phyloP scores from a whole-genome alignment of 2,888 invertebrate species.

The Scrobipalpa costella region DNA sequence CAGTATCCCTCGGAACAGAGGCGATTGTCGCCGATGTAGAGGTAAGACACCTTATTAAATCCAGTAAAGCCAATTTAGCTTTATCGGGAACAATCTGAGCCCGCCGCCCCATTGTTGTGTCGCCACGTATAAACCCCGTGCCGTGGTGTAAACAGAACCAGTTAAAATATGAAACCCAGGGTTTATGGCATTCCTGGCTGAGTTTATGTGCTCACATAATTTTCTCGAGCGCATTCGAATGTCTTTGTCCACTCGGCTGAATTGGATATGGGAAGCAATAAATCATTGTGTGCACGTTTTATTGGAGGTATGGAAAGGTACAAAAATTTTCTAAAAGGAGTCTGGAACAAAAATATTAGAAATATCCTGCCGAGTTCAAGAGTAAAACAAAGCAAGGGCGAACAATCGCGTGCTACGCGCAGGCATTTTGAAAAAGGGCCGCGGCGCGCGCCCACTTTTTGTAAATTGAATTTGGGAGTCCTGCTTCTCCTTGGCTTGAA shows the following conservation, averaged over 20 bases:
- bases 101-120: constrained; percentile 69
- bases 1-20: constrained; percentile 38
- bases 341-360: constrained; percentile 3
- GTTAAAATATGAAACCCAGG: constrained; percentile 58
- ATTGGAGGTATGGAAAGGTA: not conserved
- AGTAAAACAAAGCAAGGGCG: constrained; percentile 25
- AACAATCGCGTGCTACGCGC: constrained; percentile 54
- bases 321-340: not conserved
- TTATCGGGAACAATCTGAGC: constrained; percentile 67
- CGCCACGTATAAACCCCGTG: constrained; percentile 56
- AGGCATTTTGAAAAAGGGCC: constrained; percentile 61
- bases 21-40: constrained; percentile 51
- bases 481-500: constrained; percentile 44
- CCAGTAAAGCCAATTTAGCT: constrained; percentile 64
- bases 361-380: constrained; percentile 1
- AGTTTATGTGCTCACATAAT: constrained; percentile 44
- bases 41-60: constrained; percentile 57
- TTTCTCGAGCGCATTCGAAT: constrained; percentile 36
- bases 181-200: constrained; percentile 64
- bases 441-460: constrained; percentile 42
- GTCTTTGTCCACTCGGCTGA: constrained; percentile 14
- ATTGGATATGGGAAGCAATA: constrained; percentile 16
- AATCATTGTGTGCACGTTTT: constrained; percentile 6
- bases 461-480: constrained; percentile 45
- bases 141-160: constrained; percentile 62